Conservation (phyloP, 1,140 invertebrate genomes). For the Dreissena rostriformis region DNA sequence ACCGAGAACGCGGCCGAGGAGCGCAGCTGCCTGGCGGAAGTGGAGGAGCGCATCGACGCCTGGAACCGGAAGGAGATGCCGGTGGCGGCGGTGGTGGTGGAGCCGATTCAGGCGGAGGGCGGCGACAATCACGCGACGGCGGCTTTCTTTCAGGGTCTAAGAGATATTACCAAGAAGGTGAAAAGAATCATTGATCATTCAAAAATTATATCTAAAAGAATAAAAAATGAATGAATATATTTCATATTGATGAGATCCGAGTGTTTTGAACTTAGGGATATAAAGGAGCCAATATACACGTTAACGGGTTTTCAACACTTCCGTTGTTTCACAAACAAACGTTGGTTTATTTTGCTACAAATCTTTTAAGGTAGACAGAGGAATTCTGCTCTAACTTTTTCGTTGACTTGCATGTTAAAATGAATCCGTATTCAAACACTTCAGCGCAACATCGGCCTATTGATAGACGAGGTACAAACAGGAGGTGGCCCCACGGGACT, state of each 20-base stretch:
- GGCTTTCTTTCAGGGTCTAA: slow-evolving; percentile 94
- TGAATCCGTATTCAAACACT: too few species aligned
- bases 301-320: too few species aligned
- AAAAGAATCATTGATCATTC: slow-evolving; percentile 6
- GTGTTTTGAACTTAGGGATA: too few species aligned
- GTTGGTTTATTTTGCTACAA: too few species aligned
- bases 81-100: slow-evolving; percentile 96
- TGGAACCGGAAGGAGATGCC: slow-evolving; percentile 88
- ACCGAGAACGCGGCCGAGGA: slow-evolving; percentile 92
- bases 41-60: slow-evolving; percentile 78
- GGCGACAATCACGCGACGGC: slow-evolving; percentile 97
- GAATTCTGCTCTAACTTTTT: too few species aligned
- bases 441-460: slow-evolving; percentile 84
- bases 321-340: too few species aligned
- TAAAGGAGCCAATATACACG: too few species aligned
- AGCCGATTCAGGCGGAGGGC: slow-evolving; percentile 99
- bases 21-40: slow-evolving; percentile 86
- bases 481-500: slow-evolving; percentile 98
- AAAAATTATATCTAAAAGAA: not conserved
- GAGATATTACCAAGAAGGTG: slow-evolving; percentile 90
- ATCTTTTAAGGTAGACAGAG: too few species aligned
- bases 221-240: too few species aligned
- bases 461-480: slow-evolving; percentile 99
- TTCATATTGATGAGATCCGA: too few species aligned
- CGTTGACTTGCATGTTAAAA: too few species aligned